Percentiles rank a stretch among this genome's conserved stretches.
phyloP scores from a whole-genome alignment of 2,113 vertebrate species.

The Mormyrus lacerda region DNA sequence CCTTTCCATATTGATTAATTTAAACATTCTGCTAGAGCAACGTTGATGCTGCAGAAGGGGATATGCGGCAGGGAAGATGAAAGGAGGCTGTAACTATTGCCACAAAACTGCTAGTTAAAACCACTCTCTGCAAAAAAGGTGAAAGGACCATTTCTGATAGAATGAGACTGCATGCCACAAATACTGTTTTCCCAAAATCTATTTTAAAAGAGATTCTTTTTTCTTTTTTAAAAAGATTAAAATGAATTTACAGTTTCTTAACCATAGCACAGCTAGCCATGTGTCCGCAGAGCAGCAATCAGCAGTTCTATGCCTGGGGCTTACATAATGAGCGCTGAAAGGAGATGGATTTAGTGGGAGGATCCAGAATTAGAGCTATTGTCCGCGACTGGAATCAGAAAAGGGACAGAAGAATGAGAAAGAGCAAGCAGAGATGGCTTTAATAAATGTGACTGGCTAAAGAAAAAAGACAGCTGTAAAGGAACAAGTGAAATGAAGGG shows the following conservation, averaged over 20 bases:
- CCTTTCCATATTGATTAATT: neutral
- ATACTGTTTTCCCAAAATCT: neutral
- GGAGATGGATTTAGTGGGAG: neutral
- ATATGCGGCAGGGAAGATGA: neutral
- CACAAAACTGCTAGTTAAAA: neutral
- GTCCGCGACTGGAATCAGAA: neutral
- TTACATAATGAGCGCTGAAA: neutral
- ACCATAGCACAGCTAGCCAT: neutral
- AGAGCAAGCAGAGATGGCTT: neutral
- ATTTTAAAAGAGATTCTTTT: neutral
- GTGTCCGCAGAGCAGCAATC: neutral
- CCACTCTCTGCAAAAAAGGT: neutral
- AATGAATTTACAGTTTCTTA: neutral
- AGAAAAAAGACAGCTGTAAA: neutral
- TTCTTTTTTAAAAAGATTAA: neutral
- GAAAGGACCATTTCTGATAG: neutral
- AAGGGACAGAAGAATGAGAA: neutral
- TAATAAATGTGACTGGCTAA: neutral
- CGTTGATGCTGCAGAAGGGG: neutral
- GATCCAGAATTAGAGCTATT: neutral
- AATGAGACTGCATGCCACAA: neutral
- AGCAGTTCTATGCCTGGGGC: neutral
- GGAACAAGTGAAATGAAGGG: neutral
- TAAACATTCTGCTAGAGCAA: neutral
- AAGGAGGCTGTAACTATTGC: neutral